A percentile compares a stretch with the other conserved stretches of the same genome.
phyloP scores from a whole-genome alignment of 2,888 invertebrate genomes.

The Cremastobaeus sp. region DNA sequence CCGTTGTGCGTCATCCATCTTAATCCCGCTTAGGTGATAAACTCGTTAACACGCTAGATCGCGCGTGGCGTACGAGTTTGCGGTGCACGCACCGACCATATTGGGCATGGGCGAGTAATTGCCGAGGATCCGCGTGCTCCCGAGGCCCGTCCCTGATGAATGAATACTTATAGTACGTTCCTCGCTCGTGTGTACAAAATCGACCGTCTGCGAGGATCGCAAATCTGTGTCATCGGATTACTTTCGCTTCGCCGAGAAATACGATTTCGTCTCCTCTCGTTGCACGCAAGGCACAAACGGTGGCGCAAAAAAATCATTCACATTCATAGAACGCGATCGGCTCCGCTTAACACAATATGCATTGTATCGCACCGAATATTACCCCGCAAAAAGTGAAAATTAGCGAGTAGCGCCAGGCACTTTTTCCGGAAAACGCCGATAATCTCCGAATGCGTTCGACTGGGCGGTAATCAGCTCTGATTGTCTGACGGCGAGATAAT shows the following conservation, averaged over 20 bases:
- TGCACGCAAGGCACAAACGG: not conserved
- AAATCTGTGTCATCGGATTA: constrained; percentile 55
- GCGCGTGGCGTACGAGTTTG: constrained; percentile 49
- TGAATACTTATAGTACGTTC: constrained; percentile 52
- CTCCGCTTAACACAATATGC: too few relatives aligned
- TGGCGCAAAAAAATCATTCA: constrained; percentile 2
- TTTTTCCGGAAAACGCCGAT: constrained; percentile 53
- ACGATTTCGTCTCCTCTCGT: constrained; percentile 33
- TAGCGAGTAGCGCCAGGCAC: constrained; percentile 26
- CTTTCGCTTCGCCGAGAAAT: constrained; percentile 52
- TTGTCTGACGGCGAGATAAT: constrained; percentile 43
- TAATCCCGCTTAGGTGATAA: constrained; percentile 58
- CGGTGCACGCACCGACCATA: constrained; percentile 54
- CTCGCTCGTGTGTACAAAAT: constrained; percentile 52
- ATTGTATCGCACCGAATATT: too few relatives aligned
- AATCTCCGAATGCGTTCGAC: too few relatives aligned
- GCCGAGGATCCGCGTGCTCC: constrained; percentile 40
- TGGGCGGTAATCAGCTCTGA: constrained; percentile 54
- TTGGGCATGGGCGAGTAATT: constrained; percentile 58
- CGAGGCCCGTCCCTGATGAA: constrained; percentile 55
- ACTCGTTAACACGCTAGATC: constrained; percentile 59
- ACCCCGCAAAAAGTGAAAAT: constrained; percentile 47
- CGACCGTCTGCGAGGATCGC: constrained; percentile 40
- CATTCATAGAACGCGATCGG: constrained; percentile 14
- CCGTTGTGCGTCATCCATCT: constrained; percentile 43